phyloP scores from a whole-genome alignment of 2,888 invertebrate genomes.

The Rhorus exstirpatorius region DNA sequence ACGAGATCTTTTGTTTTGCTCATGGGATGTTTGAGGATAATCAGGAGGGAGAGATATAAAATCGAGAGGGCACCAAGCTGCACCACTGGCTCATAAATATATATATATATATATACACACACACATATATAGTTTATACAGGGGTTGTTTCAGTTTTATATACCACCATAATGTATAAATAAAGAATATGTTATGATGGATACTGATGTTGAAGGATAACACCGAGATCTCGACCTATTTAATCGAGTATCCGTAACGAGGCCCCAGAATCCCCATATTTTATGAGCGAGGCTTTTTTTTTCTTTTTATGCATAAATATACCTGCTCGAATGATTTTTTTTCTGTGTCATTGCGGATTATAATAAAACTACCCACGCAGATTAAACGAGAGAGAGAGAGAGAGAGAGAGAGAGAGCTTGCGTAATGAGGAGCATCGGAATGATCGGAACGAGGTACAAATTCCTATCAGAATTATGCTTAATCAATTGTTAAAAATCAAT shows the following conservation, averaged over 20 bases:
- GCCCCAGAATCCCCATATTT: slow-evolving; percentile 41
- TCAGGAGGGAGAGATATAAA: slow-evolving; percentile 19
- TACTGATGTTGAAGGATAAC: slow-evolving; percentile 40
- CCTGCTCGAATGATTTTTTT: slow-evolving; percentile 47
- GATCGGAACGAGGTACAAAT: slow-evolving; percentile 42
- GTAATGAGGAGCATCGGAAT: not conserved
- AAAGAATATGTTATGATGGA: not conserved
- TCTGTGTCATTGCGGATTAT: slow-evolving; percentile 54
- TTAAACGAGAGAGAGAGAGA: not conserved
- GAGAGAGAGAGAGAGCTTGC: no score
- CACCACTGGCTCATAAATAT: not conserved
- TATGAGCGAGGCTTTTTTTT: slow-evolving; percentile 13
- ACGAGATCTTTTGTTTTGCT: slow-evolving; percentile 32
- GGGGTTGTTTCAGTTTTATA: slow-evolving; percentile 14
- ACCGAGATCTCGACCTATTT: slow-evolving; percentile 64
- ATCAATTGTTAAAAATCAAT: slow-evolving; percentile 27
- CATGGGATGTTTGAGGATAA: slow-evolving; percentile 18
- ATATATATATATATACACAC: no score
- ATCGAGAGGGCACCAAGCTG: not conserved
- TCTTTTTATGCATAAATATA: slow-evolving; percentile 24
- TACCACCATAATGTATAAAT: not conserved
- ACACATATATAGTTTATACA: no score
- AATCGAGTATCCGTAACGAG: slow-evolving; percentile 55
- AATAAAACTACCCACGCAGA: slow-evolving; percentile 54
- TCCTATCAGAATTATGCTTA: not conserved